These are phyloP conservation scores for Euclidia mi DNA, from an alignment of 2,888 invertebrate genomes.

Conservation along the genomic window DNA sequence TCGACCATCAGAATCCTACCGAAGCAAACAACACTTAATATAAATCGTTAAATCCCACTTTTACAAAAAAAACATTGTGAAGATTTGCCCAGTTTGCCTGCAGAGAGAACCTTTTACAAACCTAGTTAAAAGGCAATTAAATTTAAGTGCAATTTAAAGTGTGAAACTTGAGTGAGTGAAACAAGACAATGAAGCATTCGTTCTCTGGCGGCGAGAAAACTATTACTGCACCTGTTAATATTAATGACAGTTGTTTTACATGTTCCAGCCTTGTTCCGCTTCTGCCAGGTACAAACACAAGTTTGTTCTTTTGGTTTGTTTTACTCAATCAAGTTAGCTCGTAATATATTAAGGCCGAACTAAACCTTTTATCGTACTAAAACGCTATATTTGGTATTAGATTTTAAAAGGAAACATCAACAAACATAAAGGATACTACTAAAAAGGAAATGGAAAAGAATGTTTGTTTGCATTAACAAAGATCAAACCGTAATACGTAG, in stretches of 20 bases:
- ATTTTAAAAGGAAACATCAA: background rate
- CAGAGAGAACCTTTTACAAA: too few relatives aligned
- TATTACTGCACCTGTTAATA: constrained; percentile 19
- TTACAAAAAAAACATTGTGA: too few relatives aligned
- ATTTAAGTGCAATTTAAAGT: too few relatives aligned
- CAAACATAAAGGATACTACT: background rate
- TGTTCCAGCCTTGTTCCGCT: constrained; percentile 4
- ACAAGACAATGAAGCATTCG: too few relatives aligned
- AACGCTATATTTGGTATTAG: background rate
- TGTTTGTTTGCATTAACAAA: background rate
- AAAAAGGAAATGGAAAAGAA: background rate
- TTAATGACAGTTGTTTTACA: constrained; percentile 19
- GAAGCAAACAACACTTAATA: too few relatives aligned
- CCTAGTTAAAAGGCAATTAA: too few relatives aligned
- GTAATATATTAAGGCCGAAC: background rate
- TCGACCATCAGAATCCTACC: too few relatives aligned
- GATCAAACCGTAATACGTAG: background rate
- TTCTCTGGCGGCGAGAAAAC: constrained; percentile 9
- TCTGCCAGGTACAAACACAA: constrained; percentile 10
- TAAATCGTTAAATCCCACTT: too few relatives aligned
- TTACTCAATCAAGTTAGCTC: constrained; percentile 3
- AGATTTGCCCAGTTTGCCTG: too few relatives aligned
- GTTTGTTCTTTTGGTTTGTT: constrained; percentile 7
- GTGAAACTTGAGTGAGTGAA: too few relatives aligned
- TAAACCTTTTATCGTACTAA: background rate